These are phyloP conservation scores for Tapirus indicus DNA, from an alignment of 2,797 vertebrate species.

Conservation along the genomic window DNA sequence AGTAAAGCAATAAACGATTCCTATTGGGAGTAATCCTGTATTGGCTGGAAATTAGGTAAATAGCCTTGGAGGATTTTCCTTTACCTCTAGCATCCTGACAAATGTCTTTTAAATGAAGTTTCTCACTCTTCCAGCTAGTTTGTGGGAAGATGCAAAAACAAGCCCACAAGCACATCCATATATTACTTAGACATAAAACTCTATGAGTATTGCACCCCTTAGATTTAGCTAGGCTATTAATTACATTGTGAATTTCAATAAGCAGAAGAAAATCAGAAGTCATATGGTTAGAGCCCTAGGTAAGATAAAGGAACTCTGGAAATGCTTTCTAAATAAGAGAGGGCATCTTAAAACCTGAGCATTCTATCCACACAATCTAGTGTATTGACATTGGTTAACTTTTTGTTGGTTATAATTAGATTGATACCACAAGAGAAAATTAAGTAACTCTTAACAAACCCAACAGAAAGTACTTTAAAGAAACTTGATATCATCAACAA, in stretches of 20 bases:
- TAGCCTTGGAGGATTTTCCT: slow-evolving; percentile 58
- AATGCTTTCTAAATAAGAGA: neutral
- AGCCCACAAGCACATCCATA: slow-evolving; percentile 10
- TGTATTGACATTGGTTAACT: neutral
- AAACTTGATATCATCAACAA: slow-evolving; percentile 48
- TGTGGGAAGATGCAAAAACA: slow-evolving; percentile 56
- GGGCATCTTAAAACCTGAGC: neutral
- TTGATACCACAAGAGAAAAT: slow-evolving; percentile 61
- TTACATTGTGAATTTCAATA: slow-evolving; percentile 46
- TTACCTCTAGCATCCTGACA: slow-evolving; percentile 57
- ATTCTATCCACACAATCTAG: slow-evolving; percentile 14
- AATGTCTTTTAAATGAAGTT: slow-evolving; percentile 80
- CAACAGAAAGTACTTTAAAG: slow-evolving; percentile 53
- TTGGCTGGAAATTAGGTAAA: slow-evolving; percentile 70
- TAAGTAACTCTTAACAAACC: slow-evolving; percentile 51
- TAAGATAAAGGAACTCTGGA: neutral
- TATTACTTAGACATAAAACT: slow-evolving; percentile 8
- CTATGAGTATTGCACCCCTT: neutral
- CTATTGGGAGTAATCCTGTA: slow-evolving; percentile 67
- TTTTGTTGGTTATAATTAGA: slow-evolving; percentile 54
- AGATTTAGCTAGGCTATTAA: neutral
- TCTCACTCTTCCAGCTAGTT: slow-evolving; percentile 40
- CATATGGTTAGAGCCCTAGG: neutral
- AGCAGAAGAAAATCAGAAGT: neutral
- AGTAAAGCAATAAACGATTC: slow-evolving; percentile 68